A percentile compares a stretch with the other conserved stretches of the same genome.
These are phyloP conservation scores for Drosophila santomea DNA, from an alignment of 1,140 invertebrate species.

Conservation along the genomic window DNA sequence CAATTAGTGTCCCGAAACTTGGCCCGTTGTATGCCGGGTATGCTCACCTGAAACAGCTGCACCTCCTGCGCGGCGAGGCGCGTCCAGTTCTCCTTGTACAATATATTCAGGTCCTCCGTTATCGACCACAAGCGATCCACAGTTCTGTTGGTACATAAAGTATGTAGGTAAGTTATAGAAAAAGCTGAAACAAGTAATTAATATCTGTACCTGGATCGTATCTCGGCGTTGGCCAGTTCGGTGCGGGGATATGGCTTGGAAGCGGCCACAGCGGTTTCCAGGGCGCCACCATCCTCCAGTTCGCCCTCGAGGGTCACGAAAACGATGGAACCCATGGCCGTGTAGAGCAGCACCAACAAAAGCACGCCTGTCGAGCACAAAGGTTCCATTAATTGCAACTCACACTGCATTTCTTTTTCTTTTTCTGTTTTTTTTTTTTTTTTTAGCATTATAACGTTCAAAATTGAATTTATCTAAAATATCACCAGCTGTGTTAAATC, in stretches of 20 bases:
- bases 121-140: conserved; percentile 96
- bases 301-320: conserved; percentile 95
- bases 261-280: conserved; percentile 87
- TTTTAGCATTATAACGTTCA: no score
- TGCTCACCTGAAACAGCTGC: conserved; percentile 91
- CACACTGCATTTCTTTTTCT: no score
- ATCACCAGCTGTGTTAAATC: background rate
- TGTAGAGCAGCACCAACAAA: conserved; percentile 94
- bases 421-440: no score
- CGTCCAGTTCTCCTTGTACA: conserved; percentile 98
- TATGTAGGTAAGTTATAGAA: no score
- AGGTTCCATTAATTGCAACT: background rate
- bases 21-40: no score
- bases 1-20: conserved; percentile 11
- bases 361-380: conserved; percentile 88
- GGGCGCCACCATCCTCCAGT: conserved; percentile 69
- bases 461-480: background rate
- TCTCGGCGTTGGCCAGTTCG: conserved; percentile 82
- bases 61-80: conserved; percentile 92
- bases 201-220: conserved; percentile 85
- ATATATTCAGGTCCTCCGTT: conserved; percentile 96
- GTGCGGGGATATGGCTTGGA: conserved; percentile 87
- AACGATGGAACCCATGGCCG: conserved; percentile 95
- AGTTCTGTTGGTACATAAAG: conserved; percentile 84
- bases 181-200: no score